Percentiles rank a stretch among this genome's conserved stretches.
These are phyloP conservation scores for Macrobrachium nipponense DNA, from an alignment of 1,140 invertebrate species.

Conservation along the genomic window DNA sequence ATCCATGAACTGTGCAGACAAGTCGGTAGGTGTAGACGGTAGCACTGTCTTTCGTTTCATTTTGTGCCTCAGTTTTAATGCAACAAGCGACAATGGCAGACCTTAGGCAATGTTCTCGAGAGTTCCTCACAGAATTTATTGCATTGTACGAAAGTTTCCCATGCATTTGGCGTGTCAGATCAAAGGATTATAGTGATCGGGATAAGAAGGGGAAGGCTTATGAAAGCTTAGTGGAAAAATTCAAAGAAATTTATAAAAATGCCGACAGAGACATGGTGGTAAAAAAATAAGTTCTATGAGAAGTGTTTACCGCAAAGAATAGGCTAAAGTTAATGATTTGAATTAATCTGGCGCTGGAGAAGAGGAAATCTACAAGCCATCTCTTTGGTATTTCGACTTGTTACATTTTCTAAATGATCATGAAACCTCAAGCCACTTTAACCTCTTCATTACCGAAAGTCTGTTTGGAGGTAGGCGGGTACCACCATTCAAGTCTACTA, in stretches of 20 bases:
- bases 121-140: slow-evolving; percentile 46
- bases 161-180: slow-evolving; percentile 44
- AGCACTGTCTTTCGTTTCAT: slow-evolving; percentile 25
- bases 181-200: slow-evolving; percentile 40
- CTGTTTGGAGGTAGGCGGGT: too few species aligned
- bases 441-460: too few species aligned
- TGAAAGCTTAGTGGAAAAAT: slow-evolving; percentile 36
- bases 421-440: slow-evolving; percentile 16
- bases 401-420: slow-evolving; percentile 27
- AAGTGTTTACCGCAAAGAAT: slow-evolving; percentile 25
- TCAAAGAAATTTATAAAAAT: slow-evolving; percentile 39
- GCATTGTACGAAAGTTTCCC: slow-evolving; percentile 39
- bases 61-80: slow-evolving; percentile 33
- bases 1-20: slow-evolving; percentile 22
- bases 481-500: too few species aligned
- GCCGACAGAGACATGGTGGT: slow-evolving; percentile 28
- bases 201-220: slow-evolving; percentile 47
- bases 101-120: slow-evolving; percentile 46
- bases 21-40: slow-evolving; percentile 19
- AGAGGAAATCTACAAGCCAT: slow-evolving; percentile 30
- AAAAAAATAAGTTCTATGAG: slow-evolving; percentile 27
- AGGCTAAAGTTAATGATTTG: slow-evolving; percentile 24
- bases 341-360: slow-evolving; percentile 19
- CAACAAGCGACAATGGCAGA: slow-evolving; percentile 42
- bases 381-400: slow-evolving; percentile 28